Base-by-base conservation (phyloP, 23 tunicate species). In the Ascidia mentula region DNA sequence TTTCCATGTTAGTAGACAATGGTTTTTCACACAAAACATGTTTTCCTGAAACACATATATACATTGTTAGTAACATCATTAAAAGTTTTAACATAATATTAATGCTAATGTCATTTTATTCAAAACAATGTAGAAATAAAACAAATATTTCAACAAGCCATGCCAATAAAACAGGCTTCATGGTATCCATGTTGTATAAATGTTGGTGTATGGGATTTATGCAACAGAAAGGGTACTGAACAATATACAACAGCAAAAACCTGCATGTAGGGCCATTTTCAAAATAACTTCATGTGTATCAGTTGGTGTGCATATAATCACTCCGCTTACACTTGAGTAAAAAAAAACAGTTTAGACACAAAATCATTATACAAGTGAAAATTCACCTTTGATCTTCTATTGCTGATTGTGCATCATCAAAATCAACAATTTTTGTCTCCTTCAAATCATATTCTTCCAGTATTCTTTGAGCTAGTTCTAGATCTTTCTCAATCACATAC, bases 1-100 rank as follows among this genome's bases (percentile, higher is more conserved):
- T 73, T 80, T 92, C 73, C 3, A 96, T 18, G 35, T 82, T 73
- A 72, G 78, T 40, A 4, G 97, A 82, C 42, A 96, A 77, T 37
- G 99, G 99, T 79, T 96, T 96, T 77, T 96, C 99, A 74, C 97
- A 96, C 34, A 96, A 69, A 73, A 73, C 40, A 73, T 73, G 40
- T 31, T 73, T 33, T 24, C 15, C 42, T 35, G 13, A 34, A 73
- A 33, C 32, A 34, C n/a, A n/a, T n/a, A n/a, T n/a, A n/a, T n/a
- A n/a, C n/a, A n/a, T n/a, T n/a, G n/a, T n/a, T n/a, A n/a, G n/a
- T n/a, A n/a, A n/a, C n/a, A n/a, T n/a, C n/a, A n/a, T n/a, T n/a
- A n/a, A n/a, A n/a, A n/a, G n/a, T n/a, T n/a, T n/a, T n/a, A n/a
- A n/a, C n/a, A 42, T 42, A 42, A 42, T 9, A 42, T 15, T 42